Percentiles rank a stretch among this genome's conserved stretches.
Evolutionary conservation across 2,888 invertebrate genomes (phyloP).

Genomic region (Spialia ferax): DNA sequence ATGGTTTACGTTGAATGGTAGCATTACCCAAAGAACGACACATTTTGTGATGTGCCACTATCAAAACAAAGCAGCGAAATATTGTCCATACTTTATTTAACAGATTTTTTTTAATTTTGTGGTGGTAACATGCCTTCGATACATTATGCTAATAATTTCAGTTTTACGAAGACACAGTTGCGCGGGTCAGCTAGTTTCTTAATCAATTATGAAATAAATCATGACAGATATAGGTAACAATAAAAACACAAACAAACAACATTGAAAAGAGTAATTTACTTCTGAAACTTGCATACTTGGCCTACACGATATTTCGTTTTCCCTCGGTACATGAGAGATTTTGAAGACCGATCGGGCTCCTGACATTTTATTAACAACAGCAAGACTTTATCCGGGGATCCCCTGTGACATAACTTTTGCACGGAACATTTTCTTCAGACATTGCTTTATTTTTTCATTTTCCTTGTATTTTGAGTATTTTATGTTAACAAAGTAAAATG

Average conservation of each 20-base stretch:
- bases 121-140: too few species aligned
- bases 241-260: background rate
- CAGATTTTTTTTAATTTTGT: too few species aligned
- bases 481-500: background rate
- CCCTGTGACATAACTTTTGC: conserved; percentile 11
- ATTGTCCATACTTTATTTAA: too few species aligned
- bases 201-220: conserved; percentile 32
- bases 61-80: too few species aligned
- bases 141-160: too few species aligned
- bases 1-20: too few species aligned
- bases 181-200: too few species aligned
- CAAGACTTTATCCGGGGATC: conserved; percentile 11
- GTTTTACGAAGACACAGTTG: too few species aligned
- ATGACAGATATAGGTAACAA: background rate
- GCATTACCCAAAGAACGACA: too few species aligned
- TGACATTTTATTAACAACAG: conserved; percentile 31
- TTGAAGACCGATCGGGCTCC: conserved; percentile 20
- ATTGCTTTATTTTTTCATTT: background rate
- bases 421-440: background rate
- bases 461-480: background rate
- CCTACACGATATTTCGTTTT: background rate
- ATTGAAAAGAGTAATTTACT: background rate
- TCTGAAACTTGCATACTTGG: background rate
- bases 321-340: conserved; percentile 1
- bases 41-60: too few species aligned